Conservation (phyloP, 2,113 vertebrate genomes). For the Acanthisitta chloris region DNA sequence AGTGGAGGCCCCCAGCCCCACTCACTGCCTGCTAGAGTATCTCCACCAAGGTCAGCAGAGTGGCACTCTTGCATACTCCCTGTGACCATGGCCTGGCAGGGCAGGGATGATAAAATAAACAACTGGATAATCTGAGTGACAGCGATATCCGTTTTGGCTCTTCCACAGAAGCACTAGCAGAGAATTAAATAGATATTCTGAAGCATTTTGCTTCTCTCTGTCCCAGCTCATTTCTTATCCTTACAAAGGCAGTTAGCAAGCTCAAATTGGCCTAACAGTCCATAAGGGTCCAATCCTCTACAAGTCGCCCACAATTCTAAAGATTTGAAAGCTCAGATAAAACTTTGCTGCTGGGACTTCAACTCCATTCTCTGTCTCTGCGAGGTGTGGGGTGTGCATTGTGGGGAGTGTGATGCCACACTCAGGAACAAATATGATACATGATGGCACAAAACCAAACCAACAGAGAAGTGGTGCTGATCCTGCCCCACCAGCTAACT, state of each 20-base stretch:
- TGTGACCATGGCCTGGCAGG: fast-evolving
- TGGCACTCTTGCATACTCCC: fast-evolving
- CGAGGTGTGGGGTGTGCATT: fast-evolving
- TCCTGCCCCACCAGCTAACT: background rate
- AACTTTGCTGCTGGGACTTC: background rate
- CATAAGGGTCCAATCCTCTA: constrained; percentile 23
- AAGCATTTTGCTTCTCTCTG: constrained; percentile 38
- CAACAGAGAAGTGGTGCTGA: background rate
- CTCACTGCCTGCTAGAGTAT: background rate
- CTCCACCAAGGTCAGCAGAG: background rate
- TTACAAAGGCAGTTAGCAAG: background rate
- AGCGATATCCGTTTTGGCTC: background rate
- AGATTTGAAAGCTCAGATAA: constrained; percentile 48
- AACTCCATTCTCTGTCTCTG: background rate
- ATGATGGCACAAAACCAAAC: background rate
- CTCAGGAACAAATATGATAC: background rate
- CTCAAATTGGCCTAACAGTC: constrained; percentile 33
- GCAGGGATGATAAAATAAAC: background rate
- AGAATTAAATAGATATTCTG: background rate
- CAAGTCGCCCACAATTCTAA: background rate
- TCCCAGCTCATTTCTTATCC: constrained; percentile 56
- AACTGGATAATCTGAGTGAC: background rate
- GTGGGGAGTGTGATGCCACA: background rate
- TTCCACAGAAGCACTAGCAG: background rate
- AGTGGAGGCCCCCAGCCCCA: fast-evolving